phyloP scores from a whole-genome alignment of 37 sponge, comb jelly and placozoan species.

The Bolinopsis microptera region DNA sequence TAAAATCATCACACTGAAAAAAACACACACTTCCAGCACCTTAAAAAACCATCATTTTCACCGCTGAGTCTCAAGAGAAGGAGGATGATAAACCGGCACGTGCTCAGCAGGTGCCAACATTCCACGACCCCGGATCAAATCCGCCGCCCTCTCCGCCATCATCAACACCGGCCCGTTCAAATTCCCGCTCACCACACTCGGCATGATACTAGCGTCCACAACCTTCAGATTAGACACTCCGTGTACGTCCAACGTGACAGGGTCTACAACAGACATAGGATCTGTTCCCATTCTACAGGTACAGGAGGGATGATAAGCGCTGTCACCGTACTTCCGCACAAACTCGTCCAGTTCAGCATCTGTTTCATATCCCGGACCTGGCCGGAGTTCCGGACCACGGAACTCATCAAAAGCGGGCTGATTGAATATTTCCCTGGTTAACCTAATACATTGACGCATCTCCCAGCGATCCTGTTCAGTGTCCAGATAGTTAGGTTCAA shows the following conservation, averaged over 20 bases:
- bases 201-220: slow-evolving; percentile 89
- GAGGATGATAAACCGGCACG: slow-evolving; percentile 40
- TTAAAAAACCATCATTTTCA: neutral
- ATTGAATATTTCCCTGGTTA: slow-evolving; percentile 67
- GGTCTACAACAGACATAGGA: slow-evolving; percentile 74
- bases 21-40: too few species aligned
- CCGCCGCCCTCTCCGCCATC: slow-evolving; percentile 89
- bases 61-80: slow-evolving; percentile 21
- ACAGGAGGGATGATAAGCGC: slow-evolving; percentile 74
- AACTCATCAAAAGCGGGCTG: slow-evolving; percentile 52
- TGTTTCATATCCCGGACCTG: slow-evolving; percentile 64
- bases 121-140: slow-evolving; percentile 71
- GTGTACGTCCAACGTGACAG: slow-evolving; percentile 70
- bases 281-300: slow-evolving; percentile 89
- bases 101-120: neutral
- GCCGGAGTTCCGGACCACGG: slow-evolving; percentile 37
- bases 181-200: slow-evolving; percentile 74
- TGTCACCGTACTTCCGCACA: slow-evolving; percentile 70
- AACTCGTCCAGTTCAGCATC: slow-evolving; percentile 77
- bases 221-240: slow-evolving; percentile 77
- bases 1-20: too few species aligned
- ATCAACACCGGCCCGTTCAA: slow-evolving; percentile 77
- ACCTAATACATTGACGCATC: slow-evolving; percentile 70
- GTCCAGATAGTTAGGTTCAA: slow-evolving; percentile 79
- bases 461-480: slow-evolving; percentile 70